Conservation (phyloP, 2,888 invertebrate species). For the Eurois occulta region DNA sequence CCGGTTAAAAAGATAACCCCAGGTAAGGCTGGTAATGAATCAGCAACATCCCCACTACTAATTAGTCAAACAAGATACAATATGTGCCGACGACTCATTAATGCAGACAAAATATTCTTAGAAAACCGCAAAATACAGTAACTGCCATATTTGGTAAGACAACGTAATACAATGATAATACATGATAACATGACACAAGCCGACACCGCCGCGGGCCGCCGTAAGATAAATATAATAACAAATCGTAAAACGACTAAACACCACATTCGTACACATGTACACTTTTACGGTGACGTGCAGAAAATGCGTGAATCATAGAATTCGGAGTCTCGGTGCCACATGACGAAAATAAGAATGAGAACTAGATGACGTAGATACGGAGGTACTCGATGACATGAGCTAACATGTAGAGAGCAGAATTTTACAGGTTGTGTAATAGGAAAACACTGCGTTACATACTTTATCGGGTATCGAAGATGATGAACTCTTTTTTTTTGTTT, state of each 20-base stretch:
- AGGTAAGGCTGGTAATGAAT: neutral
- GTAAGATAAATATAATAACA: constrained; percentile 48
- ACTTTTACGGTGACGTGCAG: constrained; percentile 26
- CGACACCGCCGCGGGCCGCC: constrained; percentile 16
- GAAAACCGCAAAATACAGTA: constrained; percentile 33
- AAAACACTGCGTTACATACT: neutral
- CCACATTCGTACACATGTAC: constrained; percentile 9
- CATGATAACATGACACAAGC: constrained; percentile 32
- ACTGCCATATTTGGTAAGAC: constrained; percentile 37
- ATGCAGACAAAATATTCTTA: constrained; percentile 34
- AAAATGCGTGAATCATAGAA: constrained; percentile 48
- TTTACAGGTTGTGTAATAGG: neutral
- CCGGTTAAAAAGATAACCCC: neutral
- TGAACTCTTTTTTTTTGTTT: neutral
- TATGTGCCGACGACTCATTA: constrained; percentile 22
- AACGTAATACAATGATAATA: constrained; percentile 35
- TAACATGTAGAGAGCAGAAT: constrained; percentile 12
- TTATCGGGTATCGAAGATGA: neutral
- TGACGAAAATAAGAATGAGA: constrained; percentile 56
- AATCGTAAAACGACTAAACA: constrained; percentile 29
- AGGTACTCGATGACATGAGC: constrained; percentile 22
- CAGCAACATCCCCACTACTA: constrained; percentile 3
- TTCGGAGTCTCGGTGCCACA: constrained; percentile 16
- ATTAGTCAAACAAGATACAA: constrained; percentile 18
- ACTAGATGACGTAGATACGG: constrained; percentile 23